Evolutionary conservation across 2,888 invertebrate genomes (phyloP), one percentile per base, ranked within the genome.

Genomic region (Zhuqinia jingwanae): DNA sequence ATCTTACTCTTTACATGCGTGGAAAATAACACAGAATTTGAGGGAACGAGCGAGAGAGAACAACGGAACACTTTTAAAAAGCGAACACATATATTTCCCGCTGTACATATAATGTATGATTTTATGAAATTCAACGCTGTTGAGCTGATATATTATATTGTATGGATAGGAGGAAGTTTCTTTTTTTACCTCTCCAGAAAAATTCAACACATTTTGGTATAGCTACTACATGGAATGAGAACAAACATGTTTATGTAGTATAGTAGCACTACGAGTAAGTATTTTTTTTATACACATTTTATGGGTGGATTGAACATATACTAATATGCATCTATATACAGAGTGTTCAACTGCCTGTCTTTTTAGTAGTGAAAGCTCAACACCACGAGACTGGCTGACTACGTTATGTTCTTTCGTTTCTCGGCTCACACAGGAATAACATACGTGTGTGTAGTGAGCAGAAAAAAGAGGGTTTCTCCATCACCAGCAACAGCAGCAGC

Each of bases 301-400:
- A n/a, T 53, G 15, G 53, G 11, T 3, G 53, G 53, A 53, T n/a
- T 53, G 17, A 3, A 13, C n/a, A 17, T 11, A 17, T 6, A 3
- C n/a, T n/a, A n/a, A n/a, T n/a, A n/a, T n/a, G n/a, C n/a, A n/a
- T n/a, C n/a, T 56, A 75, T 56, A 56, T 53, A 36, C 20, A 30
- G 60, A 45, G 36, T 60, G 60, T 77, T 58, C 77, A 58, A 60
- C 45, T 25, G 42, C 25, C 36, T 27, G 53, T 50, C 25, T 45
- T 30, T 60, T 11, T 42, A 60, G 58, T 53, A 60, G 60, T 25
- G 15, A 22, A 11, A 36, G 76, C 60, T 60, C 45, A 45, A 45
- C 60, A 75, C 30, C 56, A 36, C 30, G 15, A 75, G 30, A 22
- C 73, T 17, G 50, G 73, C 27, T 73, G 27, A 50, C 25, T 50